These are phyloP conservation scores for Idaea biselata DNA, from an alignment of 2,888 invertebrate genomes.

Conservation along the genomic window DNA sequence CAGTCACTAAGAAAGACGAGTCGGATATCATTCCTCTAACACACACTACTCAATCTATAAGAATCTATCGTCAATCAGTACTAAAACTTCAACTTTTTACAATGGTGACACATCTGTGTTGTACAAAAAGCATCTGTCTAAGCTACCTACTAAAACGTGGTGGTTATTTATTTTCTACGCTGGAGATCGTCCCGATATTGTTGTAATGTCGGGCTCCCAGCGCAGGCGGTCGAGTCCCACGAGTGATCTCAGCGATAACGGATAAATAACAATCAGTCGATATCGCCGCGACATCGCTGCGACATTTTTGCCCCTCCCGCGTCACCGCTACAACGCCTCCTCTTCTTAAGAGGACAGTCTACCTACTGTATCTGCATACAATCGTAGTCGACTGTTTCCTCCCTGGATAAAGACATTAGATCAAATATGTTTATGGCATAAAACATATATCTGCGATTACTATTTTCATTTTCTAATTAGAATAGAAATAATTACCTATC, in stretches of 20 bases:
- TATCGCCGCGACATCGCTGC: slow-evolving; percentile 55
- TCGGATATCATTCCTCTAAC: too few relatives aligned
- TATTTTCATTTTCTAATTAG: too few relatives aligned
- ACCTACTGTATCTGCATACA: too few relatives aligned
- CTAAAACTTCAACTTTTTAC: neutral
- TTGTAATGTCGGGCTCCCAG: slow-evolving; percentile 41
- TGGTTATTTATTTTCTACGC: slow-evolving; percentile 49
- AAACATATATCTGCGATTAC: too few relatives aligned
- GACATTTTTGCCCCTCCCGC: slow-evolving; percentile 21
- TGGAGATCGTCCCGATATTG: slow-evolving; percentile 47
- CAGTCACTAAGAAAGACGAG: too few relatives aligned
- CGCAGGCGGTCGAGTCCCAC: slow-evolving; percentile 46
- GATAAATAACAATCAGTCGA: slow-evolving; percentile 66
- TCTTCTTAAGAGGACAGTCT: too few relatives aligned
- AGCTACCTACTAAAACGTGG: slow-evolving; percentile 33
- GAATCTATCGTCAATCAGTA: neutral
- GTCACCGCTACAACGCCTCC: slow-evolving; percentile 31
- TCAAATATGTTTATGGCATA: too few relatives aligned
- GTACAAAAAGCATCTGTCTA: slow-evolving; percentile 28
- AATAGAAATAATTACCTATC: too few relatives aligned
- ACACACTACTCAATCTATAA: neutral
- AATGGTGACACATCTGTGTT: slow-evolving; percentile 18
- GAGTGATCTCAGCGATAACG: slow-evolving; percentile 55
- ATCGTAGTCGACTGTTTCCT: too few relatives aligned
- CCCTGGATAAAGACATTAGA: too few relatives aligned